A percentile compares a stretch with the other conserved stretches of the same genome.
phyloP scores from a whole-genome alignment of 2,113 vertebrate genomes.

The Chascanopsetta lugubris region DNA sequence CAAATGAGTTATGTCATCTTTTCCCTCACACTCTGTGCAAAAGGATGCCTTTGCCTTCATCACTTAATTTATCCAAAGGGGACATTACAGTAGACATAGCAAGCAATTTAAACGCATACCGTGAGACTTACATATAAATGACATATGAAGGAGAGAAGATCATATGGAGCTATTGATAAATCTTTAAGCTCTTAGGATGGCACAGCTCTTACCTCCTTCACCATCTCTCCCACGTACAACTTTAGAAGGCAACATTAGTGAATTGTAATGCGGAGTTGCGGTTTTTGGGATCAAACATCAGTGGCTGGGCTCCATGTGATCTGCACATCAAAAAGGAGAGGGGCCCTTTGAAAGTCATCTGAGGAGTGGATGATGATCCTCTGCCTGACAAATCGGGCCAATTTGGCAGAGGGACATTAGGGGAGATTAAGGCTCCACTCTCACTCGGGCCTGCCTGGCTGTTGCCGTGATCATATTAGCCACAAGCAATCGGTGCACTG shows the following conservation, averaged over 20 bases:
- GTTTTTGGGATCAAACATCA: conserved; percentile 54
- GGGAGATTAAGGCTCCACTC: conserved; percentile 67
- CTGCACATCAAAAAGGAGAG: conserved; percentile 64
- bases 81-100: neutral
- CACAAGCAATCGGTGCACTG: conserved; percentile 57
- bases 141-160: conserved; percentile 8
- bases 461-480: conserved; percentile 74
- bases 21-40: conserved; percentile 8
- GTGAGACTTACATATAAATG: neutral
- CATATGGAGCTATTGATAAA: conserved; percentile 6
- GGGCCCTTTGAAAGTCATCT: conserved; percentile 64
- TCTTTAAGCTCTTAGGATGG: neutral
- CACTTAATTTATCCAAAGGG: conserved; percentile 13
- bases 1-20: conserved; percentile 26
- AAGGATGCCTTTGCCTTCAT: conserved; percentile 13
- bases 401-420: conserved; percentile 67
- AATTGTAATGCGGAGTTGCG: conserved; percentile 42
- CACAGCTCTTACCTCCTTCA: neutral
- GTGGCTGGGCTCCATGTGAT: too few species aligned
- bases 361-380: conserved; percentile 65
- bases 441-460: conserved; percentile 54
- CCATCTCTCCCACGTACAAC: conserved; percentile 1
- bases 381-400: conserved; percentile 67
- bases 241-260: conserved; percentile 19
- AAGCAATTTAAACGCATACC: conserved; percentile 10